phyloP scores from a whole-genome alignment of 2,888 invertebrate genomes.

The Yponomeuta evonymella region DNA sequence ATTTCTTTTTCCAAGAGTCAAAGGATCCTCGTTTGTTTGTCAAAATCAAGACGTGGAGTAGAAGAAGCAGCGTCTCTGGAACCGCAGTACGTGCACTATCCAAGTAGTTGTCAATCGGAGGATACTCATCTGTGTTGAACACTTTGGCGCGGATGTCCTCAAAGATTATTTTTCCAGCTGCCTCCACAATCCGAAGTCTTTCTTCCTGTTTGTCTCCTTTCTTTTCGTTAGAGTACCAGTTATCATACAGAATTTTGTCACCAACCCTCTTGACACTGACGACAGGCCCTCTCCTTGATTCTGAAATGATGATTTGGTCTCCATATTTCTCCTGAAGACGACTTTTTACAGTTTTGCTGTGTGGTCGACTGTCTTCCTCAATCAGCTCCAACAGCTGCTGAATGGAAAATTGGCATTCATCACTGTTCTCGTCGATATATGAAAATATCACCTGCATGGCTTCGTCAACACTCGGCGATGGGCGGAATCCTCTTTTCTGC shows the following conservation, averaged over 20 bases:
- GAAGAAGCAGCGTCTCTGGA: constrained; percentile 5
- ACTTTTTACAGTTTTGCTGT: neutral
- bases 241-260: constrained; percentile 7
- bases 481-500: neutral
- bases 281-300: neutral
- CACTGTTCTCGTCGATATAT: constrained; percentile 3
- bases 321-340: constrained; percentile 6
- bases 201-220: constrained; percentile 7
- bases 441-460: constrained; percentile 8
- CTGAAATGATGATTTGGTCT: neutral
- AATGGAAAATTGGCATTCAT: constrained; percentile 14
- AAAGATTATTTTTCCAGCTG: constrained; percentile 13
- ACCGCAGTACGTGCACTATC: constrained; percentile 8
- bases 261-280: constrained; percentile 7
- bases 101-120: constrained; percentile 6
- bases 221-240: constrained; percentile 8
- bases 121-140: constrained; percentile 13
- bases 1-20: constrained; percentile 12
- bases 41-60: constrained; percentile 6
- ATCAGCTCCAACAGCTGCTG: constrained; percentile 2
- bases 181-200: constrained; percentile 18
- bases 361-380: neutral
- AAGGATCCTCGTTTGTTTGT: constrained; percentile 9
- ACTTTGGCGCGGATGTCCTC: constrained; percentile 12
- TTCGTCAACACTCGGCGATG: constrained; percentile 5